Base-by-base conservation (phyloP, 2,797 vertebrate genomes). In the Sebastes cheni region DNA sequence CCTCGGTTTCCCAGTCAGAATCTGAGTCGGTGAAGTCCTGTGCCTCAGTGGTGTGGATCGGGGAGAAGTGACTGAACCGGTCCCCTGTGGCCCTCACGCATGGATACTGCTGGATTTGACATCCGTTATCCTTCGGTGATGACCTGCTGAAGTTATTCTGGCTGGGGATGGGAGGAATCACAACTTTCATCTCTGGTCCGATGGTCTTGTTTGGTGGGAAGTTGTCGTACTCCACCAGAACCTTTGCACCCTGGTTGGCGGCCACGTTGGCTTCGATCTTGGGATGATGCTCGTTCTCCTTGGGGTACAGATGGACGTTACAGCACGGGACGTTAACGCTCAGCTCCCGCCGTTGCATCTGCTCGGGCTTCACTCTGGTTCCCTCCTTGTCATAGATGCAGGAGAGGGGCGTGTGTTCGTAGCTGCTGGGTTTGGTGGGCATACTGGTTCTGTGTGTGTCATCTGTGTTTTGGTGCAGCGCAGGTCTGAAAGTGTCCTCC, bases 1-100 rank as follows among this genome's bases (percentile, higher is more conserved):
- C 92, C 30, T 95, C 94, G 3, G 84, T 96, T 56, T 97, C 96
- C 96, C 97, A 97, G 75, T 96, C 97, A 0, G 96, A 96, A 68
- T 96, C 95, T 0, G 95, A 96, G 78, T 96, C 95, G 0, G 94
- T 93, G 42, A 96, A 94, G 29, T 96, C 93, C 8, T 92, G 90
- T 0, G 74, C 71, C 30, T 94, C 92, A 0, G 87, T 81, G 27
- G 90, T 76, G 4, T 92, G 93, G 30, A 95, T 88, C 0, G 95
- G 95, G n/a, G 95, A 96, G 80, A 96, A 96, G 64, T 91, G 94
- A 50, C 70, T 83, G 76, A 95, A 93, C 61, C 60, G 22, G n/a
- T 86, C 89, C 0, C 81, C 75, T 0, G 88, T 67, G 7, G 72
- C 13, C 50, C 84, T 84, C 30, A 78, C 25, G 0, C 79, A 88